These are phyloP conservation scores for Subacronicta megacephala DNA, from an alignment of 2,888 invertebrate genomes.

Conservation along the genomic window DNA sequence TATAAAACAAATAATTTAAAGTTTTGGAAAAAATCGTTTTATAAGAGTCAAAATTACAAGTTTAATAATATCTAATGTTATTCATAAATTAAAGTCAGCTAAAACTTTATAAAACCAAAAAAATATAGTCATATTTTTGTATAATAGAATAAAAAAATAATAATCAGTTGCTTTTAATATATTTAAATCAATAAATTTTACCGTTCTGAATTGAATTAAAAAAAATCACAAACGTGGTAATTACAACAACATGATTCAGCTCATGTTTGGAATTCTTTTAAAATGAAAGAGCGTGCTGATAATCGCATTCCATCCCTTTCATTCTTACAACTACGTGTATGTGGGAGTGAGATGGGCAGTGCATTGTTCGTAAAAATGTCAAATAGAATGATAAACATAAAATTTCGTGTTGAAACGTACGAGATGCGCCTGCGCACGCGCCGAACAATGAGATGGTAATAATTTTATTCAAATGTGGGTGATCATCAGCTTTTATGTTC, in stretches of 20 bases:
- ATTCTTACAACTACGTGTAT: conserved; percentile 55
- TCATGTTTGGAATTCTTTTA: conserved; percentile 75
- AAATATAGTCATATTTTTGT: too few relatives aligned
- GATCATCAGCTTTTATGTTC: conserved; percentile 69
- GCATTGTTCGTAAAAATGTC: conserved; percentile 88
- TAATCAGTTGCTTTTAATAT: too few relatives aligned
- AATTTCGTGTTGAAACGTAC: conserved; percentile 83
- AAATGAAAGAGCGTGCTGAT: conserved; percentile 74
- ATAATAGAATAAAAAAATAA: too few relatives aligned
- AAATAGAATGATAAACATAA: conserved; percentile 89
- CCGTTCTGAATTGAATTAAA: conserved; percentile 48
- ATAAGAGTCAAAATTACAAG: too few relatives aligned
- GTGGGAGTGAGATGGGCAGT: conserved; percentile 68
- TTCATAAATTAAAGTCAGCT: too few relatives aligned
- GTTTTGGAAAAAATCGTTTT: too few relatives aligned
- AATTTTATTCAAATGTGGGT: conserved; percentile 80
- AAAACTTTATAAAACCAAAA: too few relatives aligned
- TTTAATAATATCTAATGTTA: too few relatives aligned
- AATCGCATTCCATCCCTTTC: conserved; percentile 75
- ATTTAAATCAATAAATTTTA: neutral
- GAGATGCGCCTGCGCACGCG: conserved; percentile 72
- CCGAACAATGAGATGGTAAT: conserved; percentile 75
- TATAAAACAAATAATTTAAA: too few relatives aligned
- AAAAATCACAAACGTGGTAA: conserved; percentile 69
- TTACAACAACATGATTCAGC: conserved; percentile 84